Base-by-base conservation (phyloP, 1,140 invertebrate species). In the Brachionus angularis region DNA sequence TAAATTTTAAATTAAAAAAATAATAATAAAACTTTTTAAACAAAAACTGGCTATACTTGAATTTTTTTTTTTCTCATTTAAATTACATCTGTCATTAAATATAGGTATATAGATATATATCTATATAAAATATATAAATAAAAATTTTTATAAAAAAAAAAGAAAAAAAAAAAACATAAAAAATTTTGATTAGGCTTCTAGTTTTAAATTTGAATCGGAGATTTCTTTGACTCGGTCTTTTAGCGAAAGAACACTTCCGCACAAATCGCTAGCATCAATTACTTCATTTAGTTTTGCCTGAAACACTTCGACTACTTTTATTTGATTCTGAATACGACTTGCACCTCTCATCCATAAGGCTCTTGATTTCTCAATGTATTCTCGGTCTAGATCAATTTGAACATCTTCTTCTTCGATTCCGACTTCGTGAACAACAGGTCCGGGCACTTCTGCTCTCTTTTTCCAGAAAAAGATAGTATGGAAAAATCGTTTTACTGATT, bases 231-330 rank as follows among this genome's bases (percentile, higher is more conserved):
- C 53, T 14, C 36, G 34, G 18, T 58, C 53, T 58, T 58, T 58
- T 10, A 58, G 27, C 3, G 53, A 58, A 21, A 58, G 18, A 36
- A 39, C 53, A 58, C 53, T 58, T 3, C 53, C 39, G 16, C 39
- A 18, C 33, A 58, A 23, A 36, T 58, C 53, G 5, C 53, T 58
- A 14, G 53, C 53, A 58, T 58, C 53, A 39, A 58, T 58, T 39
- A 58, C 53, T 58, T 58, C 53, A 23, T 58, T 58, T 58, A 58
- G 53, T 58, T 58, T 58, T 5, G 53, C 34, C 27, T 58, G 53
- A 12, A 58, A 58, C 14, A 58, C 53, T 36, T 58, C 53, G 7
- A 58, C 53, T 25, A 58, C 53, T 39, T 58, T 58, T 3, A 58
- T 58, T 36, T 58, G 53, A 39, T 58, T 58, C 2, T 31, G 39